Evolutionary conservation across 2,888 invertebrate genomes (phyloP), one percentile per base, ranked within the genome.

Genomic region (Boloria euphrosyne): DNA sequence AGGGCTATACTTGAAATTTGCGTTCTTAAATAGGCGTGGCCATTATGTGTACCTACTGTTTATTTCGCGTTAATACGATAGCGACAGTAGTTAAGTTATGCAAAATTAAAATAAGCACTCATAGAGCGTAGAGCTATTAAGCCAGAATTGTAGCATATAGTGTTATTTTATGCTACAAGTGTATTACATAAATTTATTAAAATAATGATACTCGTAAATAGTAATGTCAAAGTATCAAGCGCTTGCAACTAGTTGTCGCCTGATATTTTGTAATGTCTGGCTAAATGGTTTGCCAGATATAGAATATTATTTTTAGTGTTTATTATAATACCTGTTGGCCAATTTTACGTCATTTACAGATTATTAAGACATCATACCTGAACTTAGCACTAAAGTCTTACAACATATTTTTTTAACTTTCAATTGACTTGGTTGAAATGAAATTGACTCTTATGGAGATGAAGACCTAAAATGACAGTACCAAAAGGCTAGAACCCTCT

Each of bases 141-240:
- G 31, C 2, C 44, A 14, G 50, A 59, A 57, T 58, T 68, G 54
- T 62, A 63, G 67, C 65, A 38, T 13, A 3, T 47, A 16, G 46
- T 57, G 13, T 62, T 70, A 71, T 72, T 69, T 62, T 69, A 38
- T 38, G 70, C 59, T 52, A 67, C 64, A 52, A 59, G 49, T 61
- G 53, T 63, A 62, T 55, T 60, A 57, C 63, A 61, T 69, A 53
- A 68, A 66, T 64, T 54, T 55, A 73, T 71, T 71, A 66, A 71
- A 70, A 71, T 73, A 73, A 73, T 70, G 69, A 57, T 49, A 31
- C 47, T 59, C 55, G 49, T 68, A 68, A 66, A 62, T 55, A 57
- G 57, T 59, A 47, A 58, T 58, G 62, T 69, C 52, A 52, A 51
- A 46, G 61, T 49, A 61, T 53, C 52, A 52, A 55, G 51, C 63